Percentiles rank a stretch among this genome's conserved stretches.
These are phyloP conservation scores for Octomys mimax DNA, from an alignment of 2,797 vertebrate genomes.

Conservation along the genomic window DNA sequence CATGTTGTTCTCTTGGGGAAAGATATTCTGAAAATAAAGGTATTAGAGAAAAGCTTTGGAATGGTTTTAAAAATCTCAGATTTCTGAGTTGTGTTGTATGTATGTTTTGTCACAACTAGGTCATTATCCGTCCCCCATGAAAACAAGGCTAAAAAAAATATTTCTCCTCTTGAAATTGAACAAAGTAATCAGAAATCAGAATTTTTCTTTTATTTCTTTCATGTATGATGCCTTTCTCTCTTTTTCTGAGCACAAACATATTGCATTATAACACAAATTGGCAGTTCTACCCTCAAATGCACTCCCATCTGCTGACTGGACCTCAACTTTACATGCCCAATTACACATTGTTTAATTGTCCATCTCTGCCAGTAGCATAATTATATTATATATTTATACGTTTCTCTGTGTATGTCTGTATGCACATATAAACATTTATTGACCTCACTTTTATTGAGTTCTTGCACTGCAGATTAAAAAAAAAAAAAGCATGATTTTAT, in stretches of 20 bases:
- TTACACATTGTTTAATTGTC: conserved; percentile 80
- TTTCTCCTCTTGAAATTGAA: conserved; percentile 50
- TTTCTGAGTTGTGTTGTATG: conserved; percentile 51
- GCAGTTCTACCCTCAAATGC: conserved; percentile 61
- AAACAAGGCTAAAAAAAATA: background rate
- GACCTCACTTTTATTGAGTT: conserved; percentile 24
- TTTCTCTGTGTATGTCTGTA: background rate
- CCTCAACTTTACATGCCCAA: conserved; percentile 52
- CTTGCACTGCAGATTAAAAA: background rate
- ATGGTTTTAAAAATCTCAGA: conserved; percentile 61
- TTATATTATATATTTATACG: conserved; percentile 66
- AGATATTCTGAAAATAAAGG: conserved; percentile 70
- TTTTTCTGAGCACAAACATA: conserved; percentile 49
- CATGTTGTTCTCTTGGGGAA: conserved; percentile 44
- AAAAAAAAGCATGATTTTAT: background rate
- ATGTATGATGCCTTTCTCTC: background rate
- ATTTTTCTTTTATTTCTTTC: conserved; percentile 55
- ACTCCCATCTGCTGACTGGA: conserved; percentile 72
- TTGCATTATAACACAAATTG: conserved; percentile 30
- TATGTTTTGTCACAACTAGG: conserved; percentile 61
- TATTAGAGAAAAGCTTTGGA: conserved; percentile 70
- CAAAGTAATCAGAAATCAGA: conserved; percentile 20
- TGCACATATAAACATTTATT: background rate
- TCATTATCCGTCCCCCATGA: conserved; percentile 61
- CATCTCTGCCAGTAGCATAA: conserved; percentile 51